Conservation (phyloP, 2,113 vertebrate genomes). For the Muntiacus reevesi region DNA sequence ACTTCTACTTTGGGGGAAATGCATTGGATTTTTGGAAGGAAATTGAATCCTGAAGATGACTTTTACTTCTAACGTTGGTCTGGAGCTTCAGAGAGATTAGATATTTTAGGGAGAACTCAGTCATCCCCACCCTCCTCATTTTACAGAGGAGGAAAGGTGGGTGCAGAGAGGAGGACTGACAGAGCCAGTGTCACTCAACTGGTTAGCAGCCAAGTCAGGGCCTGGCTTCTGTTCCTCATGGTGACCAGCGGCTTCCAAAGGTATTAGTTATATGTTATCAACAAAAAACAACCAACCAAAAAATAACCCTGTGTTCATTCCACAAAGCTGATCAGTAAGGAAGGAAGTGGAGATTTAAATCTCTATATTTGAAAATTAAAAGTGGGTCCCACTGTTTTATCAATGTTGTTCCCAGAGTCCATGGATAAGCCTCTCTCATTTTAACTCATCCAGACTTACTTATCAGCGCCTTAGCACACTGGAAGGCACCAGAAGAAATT, state of each 20-base stretch:
- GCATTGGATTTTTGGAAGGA: background rate
- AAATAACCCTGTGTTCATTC: background rate
- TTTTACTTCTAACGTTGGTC: background rate
- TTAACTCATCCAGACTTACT: background rate
- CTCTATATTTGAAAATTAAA: background rate
- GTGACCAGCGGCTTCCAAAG: background rate
- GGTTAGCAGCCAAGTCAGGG: background rate
- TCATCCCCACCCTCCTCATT: background rate
- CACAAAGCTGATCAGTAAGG: background rate
- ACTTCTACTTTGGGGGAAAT: background rate
- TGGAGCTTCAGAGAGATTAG: background rate
- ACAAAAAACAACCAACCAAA: background rate
- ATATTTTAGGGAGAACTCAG: background rate
- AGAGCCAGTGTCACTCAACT: background rate
- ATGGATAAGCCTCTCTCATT: background rate
- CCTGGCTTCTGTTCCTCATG: background rate
- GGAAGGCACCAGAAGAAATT: background rate
- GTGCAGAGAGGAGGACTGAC: background rate
- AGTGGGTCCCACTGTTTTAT: background rate
- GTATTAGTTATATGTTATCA: background rate
- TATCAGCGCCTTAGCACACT: background rate
- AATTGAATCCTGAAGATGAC: background rate
- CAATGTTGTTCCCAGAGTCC: background rate
- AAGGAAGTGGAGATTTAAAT: background rate
- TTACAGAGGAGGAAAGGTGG: background rate